Evolutionary conservation across 2,888 invertebrate genomes (phyloP).

Genomic region (Ramazzottius varieornatus): DNA sequence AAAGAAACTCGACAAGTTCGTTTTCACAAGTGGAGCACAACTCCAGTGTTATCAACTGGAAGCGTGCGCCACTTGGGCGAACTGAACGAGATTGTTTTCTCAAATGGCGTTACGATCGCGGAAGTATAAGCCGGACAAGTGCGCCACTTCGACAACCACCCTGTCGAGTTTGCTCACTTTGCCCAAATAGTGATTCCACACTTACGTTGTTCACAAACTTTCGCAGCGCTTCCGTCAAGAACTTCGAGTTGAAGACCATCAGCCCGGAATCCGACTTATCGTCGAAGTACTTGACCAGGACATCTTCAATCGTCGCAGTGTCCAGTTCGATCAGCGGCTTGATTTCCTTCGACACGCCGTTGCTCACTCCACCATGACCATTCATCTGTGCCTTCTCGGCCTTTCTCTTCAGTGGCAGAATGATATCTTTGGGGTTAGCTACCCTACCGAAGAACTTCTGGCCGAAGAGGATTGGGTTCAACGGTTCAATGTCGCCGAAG

Average conservation of each 20-base stretch:
- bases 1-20: too few relatives aligned
- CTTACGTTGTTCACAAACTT: constrained; percentile 35
- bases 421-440: constrained; percentile 58
- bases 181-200: too few relatives aligned
- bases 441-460: constrained; percentile 47
- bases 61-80: too few relatives aligned
- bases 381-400: neutral
- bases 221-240: constrained; percentile 48
- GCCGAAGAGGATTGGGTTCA: constrained; percentile 29
- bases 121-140: too few relatives aligned
- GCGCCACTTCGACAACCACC: too few relatives aligned
- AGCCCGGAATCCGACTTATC: constrained; percentile 32
- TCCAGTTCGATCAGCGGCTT: too few relatives aligned
- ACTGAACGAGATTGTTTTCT: too few relatives aligned
- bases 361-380: constrained; percentile 13
- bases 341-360: constrained; percentile 5
- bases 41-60: too few relatives aligned
- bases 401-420: constrained; percentile 24
- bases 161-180: too few relatives aligned
- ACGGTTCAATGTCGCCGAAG: constrained; percentile 36
- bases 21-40: too few relatives aligned
- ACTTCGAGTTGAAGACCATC: constrained; percentile 41
- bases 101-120: too few relatives aligned
- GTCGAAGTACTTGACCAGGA: constrained; percentile 36
- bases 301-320: constrained; percentile 29